A percentile compares a stretch with the other conserved stretches of the same genome.
Evolutionary conservation across 1,140 invertebrate species (phyloP).

Genomic region (Drosophila sulfurigaster): DNA sequence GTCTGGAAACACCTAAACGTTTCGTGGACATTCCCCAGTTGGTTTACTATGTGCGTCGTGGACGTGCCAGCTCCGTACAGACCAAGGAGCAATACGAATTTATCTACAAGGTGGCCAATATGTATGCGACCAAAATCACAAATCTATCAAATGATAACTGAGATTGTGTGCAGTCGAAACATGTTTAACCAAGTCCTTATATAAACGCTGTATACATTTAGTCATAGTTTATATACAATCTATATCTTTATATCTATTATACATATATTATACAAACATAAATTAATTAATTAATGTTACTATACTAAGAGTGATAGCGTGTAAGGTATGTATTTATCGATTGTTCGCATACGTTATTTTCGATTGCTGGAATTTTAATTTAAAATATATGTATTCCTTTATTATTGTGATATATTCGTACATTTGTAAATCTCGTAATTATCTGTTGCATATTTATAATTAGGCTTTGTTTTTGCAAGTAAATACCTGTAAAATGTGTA

Average conservation of each 20-base stretch:
- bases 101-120: constrained; percentile 88
- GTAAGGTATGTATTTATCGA: constrained; percentile 53
- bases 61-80: constrained; percentile 94
- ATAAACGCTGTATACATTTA: constrained; percentile 55
- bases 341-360: constrained; percentile 8
- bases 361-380: constrained; percentile 68
- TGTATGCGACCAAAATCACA: constrained; percentile 84
- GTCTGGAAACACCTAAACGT: constrained; percentile 90
- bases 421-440: constrained; percentile 75
- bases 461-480: constrained; percentile 54
- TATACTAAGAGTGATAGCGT: constrained; percentile 41
- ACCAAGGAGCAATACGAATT: constrained; percentile 90
- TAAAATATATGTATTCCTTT: constrained; percentile 81
- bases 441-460: constrained; percentile 83
- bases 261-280: constrained; percentile 7
- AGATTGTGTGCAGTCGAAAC: constrained; percentile 31
- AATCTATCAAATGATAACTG: constrained; percentile 81
- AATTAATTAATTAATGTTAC: constrained; percentile 19
- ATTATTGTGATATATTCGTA: constrained; percentile 83
- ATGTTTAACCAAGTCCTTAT: constrained; percentile 57
- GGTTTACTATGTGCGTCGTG: constrained; percentile 92
- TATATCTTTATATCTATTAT: constrained; percentile 23
- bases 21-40: constrained; percentile 93
- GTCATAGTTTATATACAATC: constrained; percentile 51
- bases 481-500: constrained; percentile 32